Evolutionary conservation across 1,140 invertebrate genomes (phyloP).

Genomic region (Drosophila auraria): DNA sequence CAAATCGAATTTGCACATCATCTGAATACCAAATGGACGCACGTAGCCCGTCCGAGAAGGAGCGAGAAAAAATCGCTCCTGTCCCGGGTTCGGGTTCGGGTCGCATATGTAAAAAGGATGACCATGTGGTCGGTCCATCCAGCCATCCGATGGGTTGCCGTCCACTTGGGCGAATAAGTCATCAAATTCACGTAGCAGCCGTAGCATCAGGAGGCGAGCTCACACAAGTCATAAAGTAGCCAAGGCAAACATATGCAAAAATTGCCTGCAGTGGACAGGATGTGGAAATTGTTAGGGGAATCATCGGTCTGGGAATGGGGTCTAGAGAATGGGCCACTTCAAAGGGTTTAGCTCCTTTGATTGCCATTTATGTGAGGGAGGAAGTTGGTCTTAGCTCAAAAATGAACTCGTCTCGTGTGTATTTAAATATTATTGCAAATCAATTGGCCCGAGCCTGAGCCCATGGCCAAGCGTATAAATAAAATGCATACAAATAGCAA

Average conservation of each 20-base stretch:
- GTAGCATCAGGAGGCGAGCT: constrained; percentile 36
- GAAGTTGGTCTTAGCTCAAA: constrained; percentile 20
- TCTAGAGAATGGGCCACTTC: constrained; percentile 27
- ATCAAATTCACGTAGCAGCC: constrained; percentile 79
- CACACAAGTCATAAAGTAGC: constrained; percentile 61
- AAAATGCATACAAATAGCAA: constrained; percentile 84
- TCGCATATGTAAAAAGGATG: constrained; percentile 65
- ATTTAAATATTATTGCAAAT: constrained; percentile 84
- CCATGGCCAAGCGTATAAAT: constrained; percentile 37
- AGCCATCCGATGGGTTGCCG: constrained; percentile 11
- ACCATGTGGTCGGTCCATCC: constrained; percentile 56
- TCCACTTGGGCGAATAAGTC: constrained; percentile 80
- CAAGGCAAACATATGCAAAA: constrained; percentile 78
- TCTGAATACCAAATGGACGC: constrained; percentile 84
- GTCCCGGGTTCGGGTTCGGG: constrained; percentile 15
- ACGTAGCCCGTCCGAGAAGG: constrained; percentile 63
- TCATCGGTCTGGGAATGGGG: not conserved
- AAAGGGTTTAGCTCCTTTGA: constrained; percentile 68
- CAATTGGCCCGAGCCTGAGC: constrained; percentile 54
- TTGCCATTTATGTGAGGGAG: constrained; percentile 57
- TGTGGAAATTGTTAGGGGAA: constrained; percentile 44
- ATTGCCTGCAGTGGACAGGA: constrained; percentile 48
- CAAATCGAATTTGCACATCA: constrained; percentile 85
- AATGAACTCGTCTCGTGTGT: constrained; percentile 63
- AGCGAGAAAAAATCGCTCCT: constrained; percentile 46